Evolutionary conservation across 2,888 invertebrate species (phyloP).

Genomic region (Pristionchus fissidentatus): DNA sequence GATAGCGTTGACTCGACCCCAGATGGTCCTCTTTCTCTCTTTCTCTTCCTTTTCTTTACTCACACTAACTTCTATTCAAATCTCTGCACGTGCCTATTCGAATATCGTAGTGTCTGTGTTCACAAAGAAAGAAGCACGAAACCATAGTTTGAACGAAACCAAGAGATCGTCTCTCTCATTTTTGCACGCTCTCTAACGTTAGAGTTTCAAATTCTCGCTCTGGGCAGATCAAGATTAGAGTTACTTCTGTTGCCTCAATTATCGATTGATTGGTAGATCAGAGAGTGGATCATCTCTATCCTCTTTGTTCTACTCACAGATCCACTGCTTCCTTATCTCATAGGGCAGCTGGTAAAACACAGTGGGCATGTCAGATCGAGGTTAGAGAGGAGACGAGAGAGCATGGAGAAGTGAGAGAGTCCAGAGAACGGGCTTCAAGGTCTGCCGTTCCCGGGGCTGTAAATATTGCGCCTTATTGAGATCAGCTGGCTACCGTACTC

Average conservation of each 20-base stretch:
- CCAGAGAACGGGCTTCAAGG: background rate
- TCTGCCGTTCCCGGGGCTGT: background rate
- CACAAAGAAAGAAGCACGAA: no score
- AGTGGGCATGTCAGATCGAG: constrained; percentile 20
- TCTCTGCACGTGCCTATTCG: no score
- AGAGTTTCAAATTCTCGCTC: no score
- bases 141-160: no score
- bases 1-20: background rate
- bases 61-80: constrained; percentile 28
- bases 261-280: background rate
- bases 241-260: background rate
- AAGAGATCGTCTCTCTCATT: no score
- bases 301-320: background rate
- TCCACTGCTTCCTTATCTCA: background rate
- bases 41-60: background rate
- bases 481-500: constrained; percentile 29
- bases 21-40: constrained; percentile 10
- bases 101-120: no score
- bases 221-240: no score
- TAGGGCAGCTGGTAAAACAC: constrained; percentile 28
- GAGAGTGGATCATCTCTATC: no score
- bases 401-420: constrained; percentile 6
- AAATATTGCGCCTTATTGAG: background rate
- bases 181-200: no score
- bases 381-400: constrained; percentile 28